Evolutionary conservation across 1,140 invertebrate species (phyloP).

Genomic region (Coelopa frigida): DNA sequence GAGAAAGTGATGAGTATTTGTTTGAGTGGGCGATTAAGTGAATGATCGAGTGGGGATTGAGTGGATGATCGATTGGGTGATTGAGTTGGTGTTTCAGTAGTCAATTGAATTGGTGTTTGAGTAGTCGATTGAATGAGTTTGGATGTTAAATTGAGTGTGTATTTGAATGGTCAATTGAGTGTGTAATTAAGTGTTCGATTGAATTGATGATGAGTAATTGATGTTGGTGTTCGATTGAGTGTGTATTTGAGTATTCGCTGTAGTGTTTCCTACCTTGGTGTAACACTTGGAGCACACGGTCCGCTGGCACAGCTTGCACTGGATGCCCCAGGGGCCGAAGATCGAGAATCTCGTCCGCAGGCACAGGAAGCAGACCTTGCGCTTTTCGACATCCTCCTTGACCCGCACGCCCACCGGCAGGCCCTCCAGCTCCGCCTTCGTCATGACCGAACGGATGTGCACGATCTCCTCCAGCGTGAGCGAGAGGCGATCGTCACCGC

Average conservation of each 20-base stretch:
- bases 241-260: no score
- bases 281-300: slow-evolving; percentile 90
- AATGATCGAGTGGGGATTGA: no score
- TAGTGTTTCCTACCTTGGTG: slow-evolving; percentile 62
- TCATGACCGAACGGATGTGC: slow-evolving; percentile 90
- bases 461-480: slow-evolving; percentile 93
- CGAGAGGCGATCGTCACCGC: slow-evolving; percentile 81
- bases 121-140: no score
- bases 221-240: no score
- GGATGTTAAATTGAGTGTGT: no score
- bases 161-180: no score
- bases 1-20: neutral
- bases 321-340: slow-evolving; percentile 88
- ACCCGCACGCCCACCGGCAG: slow-evolving; percentile 81
- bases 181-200: no score
- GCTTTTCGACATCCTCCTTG: slow-evolving; percentile 87
- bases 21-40: neutral
- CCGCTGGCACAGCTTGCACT: slow-evolving; percentile 87
- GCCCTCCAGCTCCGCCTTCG: slow-evolving; percentile 91
- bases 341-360: slow-evolving; percentile 88
- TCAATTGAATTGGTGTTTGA: no score
- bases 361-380: slow-evolving; percentile 85
- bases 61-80: no score
- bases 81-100: no score
- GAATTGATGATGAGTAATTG: no score